phyloP scores from a whole-genome alignment of 2,797 vertebrate genomes.

The Gymnothorax javanicus region DNA sequence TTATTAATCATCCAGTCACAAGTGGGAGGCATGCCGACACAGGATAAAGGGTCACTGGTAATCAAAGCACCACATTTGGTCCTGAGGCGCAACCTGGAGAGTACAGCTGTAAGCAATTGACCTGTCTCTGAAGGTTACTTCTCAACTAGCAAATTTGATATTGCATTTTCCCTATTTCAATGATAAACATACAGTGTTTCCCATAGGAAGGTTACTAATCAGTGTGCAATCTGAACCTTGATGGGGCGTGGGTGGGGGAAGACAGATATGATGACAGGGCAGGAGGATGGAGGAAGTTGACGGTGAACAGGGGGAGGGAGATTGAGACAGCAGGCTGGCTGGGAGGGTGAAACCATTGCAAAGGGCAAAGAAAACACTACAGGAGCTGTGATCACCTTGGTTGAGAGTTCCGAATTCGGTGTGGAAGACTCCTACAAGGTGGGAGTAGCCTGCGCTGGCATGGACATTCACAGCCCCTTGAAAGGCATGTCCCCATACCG shows the following conservation, averaged over 20 bases:
- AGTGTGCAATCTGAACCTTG: neutral
- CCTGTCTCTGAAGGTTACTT: neutral
- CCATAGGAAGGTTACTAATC: neutral
- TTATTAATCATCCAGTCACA: neutral
- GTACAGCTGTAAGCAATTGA: neutral
- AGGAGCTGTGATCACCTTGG: constrained; percentile 70
- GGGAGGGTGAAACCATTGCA: neutral
- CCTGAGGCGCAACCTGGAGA: neutral
- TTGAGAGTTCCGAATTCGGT: constrained; percentile 84
- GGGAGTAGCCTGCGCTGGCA: constrained; percentile 76
- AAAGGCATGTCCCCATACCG: constrained; percentile 82
- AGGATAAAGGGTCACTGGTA: neutral
- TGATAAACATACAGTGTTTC: neutral
- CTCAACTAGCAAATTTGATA: neutral
- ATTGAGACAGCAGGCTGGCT: neutral
- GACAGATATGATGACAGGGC: too few relatives aligned
- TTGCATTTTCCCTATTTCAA: neutral
- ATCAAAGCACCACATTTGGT: neutral
- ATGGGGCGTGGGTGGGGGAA: neutral
- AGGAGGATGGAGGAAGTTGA: neutral
- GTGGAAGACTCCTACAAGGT: constrained; percentile 83
- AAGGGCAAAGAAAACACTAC: neutral
- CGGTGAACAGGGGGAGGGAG: neutral
- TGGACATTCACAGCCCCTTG: constrained; percentile 73
- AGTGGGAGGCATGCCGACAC: neutral